phyloP scores from a whole-genome alignment of 1,140 invertebrate species.

The Oncopodura yosiiana region DNA sequence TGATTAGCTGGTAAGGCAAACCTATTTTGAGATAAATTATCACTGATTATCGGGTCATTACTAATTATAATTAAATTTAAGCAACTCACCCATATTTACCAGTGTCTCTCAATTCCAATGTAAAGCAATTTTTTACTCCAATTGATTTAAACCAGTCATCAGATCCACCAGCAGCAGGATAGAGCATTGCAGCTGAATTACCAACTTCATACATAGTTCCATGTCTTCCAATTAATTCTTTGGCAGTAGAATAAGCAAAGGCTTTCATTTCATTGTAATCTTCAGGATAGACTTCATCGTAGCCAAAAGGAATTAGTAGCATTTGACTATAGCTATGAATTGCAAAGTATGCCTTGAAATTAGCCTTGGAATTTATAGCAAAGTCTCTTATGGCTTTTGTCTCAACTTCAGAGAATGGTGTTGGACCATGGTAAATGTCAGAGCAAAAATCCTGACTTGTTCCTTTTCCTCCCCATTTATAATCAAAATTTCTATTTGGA shows the following conservation, averaged over 20 bases:
- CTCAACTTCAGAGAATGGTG: constrained; percentile 74
- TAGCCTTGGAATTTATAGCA: not conserved
- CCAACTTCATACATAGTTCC: not conserved
- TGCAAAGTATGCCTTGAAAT: not conserved
- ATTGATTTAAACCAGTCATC: not conserved
- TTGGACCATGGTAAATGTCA: constrained; percentile 64
- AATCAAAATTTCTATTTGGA: constrained; percentile 60
- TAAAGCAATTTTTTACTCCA: too few species aligned
- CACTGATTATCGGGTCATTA: too few species aligned
- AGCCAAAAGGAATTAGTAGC: too few species aligned
- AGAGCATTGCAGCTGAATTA: not conserved
- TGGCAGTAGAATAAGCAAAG: too few species aligned
- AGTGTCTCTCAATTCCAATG: too few species aligned
- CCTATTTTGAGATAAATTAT: too few species aligned
- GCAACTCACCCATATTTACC: too few species aligned
- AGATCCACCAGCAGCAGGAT: not conserved
- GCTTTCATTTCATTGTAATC: too few species aligned
- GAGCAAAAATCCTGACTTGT: constrained; percentile 64
- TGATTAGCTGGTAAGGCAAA: too few species aligned
- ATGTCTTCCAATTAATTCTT: too few species aligned
- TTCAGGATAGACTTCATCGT: too few species aligned
- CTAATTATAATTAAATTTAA: too few species aligned
- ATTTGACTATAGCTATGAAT: not conserved
- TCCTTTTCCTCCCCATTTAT: constrained; percentile 56
- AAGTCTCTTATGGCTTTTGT: constrained; percentile 36